Evolutionary conservation across 2,797 vertebrate species (phyloP), one percentile per base, ranked within the genome.

Genomic region (Betta splendens): DNA sequence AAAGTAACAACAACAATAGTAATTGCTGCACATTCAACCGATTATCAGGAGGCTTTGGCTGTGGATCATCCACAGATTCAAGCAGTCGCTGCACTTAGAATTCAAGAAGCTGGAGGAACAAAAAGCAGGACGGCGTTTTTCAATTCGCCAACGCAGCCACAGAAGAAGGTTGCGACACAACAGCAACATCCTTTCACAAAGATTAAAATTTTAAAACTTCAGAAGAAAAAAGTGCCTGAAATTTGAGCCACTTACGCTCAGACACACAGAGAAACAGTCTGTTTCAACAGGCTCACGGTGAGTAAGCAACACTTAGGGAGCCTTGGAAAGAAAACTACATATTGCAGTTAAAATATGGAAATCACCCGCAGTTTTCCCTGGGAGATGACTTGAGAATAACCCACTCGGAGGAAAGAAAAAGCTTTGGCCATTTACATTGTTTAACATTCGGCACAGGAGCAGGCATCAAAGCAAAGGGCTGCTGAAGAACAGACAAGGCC

Each of bases 271-370:
- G 28, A 49, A 53, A 72, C 42, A 61, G 36, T 44, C 53, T 37
- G 44, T 75, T 70, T 79, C 59, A 75, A 71, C 79, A 64, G 69
- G 62, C 63, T 74, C 51, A 79, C 15, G 12, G 58, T 53, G 75
- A 63, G 54, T 56, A 64, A 75, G 75, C 61, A 75, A 75, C 72
- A 73, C 52, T 80, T n/a, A 51, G 44, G 8, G 48, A 61, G 74
- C 59, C 60, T 80, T 2, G 28, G 55, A 77, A 70, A 70, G 69
- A 75, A 85, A 85, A 81, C 69, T 60, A 80, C 80, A 85, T 71
- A 83, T 82, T 86, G 80, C 74, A 45, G 74, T 76, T 87, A 78
- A 88, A 85, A 86, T 81, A 87, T 86, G 87, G 83, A 86, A 86
- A 89, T 86, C 62, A 57, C 38, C 47, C 26, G 60, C 79, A n/a